These are phyloP conservation scores for Nasonovia ribisnigri DNA, from an alignment of 2,888 invertebrate species.

Conservation along the genomic window DNA sequence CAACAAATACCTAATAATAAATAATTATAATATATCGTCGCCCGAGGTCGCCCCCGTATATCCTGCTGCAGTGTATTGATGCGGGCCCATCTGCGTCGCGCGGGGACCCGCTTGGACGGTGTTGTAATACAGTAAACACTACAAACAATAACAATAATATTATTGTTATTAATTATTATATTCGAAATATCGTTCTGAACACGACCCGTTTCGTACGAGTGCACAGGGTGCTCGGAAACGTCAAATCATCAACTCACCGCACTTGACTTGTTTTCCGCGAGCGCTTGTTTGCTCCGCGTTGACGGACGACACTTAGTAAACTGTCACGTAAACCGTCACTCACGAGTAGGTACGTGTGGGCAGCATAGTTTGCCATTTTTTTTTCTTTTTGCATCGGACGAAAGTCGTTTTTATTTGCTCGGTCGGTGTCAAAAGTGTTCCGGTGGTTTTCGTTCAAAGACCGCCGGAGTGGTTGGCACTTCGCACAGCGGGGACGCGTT, in stretches of 20 bases:
- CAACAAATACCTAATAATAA: background rate
- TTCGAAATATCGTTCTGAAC: background rate
- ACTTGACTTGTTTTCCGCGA: background rate
- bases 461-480: background rate
- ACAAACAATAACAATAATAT: background rate
- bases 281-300: background rate
- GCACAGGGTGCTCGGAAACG: background rate
- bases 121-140: background rate
- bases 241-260: background rate
- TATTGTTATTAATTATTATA: background rate
- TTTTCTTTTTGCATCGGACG: background rate
- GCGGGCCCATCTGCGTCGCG: background rate
- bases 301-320: background rate
- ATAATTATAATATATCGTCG: background rate
- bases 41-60: background rate
- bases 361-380: background rate
- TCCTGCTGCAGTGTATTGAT: background rate
- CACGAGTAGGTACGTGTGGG: background rate
- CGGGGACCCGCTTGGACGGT: background rate
- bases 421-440: background rate
- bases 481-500: background rate
- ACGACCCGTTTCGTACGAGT: background rate
- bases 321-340: slow-evolving; percentile 5
- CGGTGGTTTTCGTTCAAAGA: background rate
- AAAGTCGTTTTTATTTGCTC: background rate